phyloP scores from a whole-genome alignment of 2,888 invertebrate genomes.

The Orthosia gothica region DNA sequence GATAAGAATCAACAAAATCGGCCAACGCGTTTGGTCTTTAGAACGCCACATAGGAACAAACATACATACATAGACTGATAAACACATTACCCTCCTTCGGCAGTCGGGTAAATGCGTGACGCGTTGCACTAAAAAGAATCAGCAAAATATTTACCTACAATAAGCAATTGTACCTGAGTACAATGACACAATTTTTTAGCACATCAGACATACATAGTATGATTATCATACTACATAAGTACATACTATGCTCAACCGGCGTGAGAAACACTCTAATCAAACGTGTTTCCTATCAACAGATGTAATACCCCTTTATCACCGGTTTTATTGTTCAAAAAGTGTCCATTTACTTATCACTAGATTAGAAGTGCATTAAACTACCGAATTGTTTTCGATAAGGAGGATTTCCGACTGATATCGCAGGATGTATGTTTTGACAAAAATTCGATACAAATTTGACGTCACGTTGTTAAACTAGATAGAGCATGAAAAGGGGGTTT shows the following conservation, averaged over 20 bases:
- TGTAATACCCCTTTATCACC: slow-evolving; percentile 18
- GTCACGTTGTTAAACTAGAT: not conserved
- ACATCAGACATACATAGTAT: slow-evolving; percentile 27
- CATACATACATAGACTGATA: too few relatives aligned
- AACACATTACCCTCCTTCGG: too few relatives aligned
- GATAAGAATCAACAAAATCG: too few relatives aligned
- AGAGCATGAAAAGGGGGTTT: not conserved
- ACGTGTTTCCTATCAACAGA: slow-evolving; percentile 42
- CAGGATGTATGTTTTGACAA: slow-evolving; percentile 17
- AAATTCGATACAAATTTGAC: slow-evolving; percentile 8
- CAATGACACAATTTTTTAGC: slow-evolving; percentile 20
- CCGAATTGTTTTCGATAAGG: slow-evolving; percentile 38
- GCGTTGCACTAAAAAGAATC: not conserved
- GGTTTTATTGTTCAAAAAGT: slow-evolving; percentile 35
- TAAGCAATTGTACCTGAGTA: slow-evolving; percentile 7
- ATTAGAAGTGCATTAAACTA: slow-evolving; percentile 46
- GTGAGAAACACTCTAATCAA: slow-evolving; percentile 55
- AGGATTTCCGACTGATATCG: slow-evolving; percentile 22
- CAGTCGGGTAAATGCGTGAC: too few relatives aligned
- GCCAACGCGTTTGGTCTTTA: too few relatives aligned
- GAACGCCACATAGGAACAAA: too few relatives aligned
- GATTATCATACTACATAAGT: not conserved
- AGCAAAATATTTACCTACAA: not conserved
- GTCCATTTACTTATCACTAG: slow-evolving; percentile 40
- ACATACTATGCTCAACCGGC: slow-evolving; percentile 14